These are phyloP conservation scores for Dryobates pubescens DNA, from an alignment of 2,797 vertebrate genomes.

Conservation along the genomic window DNA sequence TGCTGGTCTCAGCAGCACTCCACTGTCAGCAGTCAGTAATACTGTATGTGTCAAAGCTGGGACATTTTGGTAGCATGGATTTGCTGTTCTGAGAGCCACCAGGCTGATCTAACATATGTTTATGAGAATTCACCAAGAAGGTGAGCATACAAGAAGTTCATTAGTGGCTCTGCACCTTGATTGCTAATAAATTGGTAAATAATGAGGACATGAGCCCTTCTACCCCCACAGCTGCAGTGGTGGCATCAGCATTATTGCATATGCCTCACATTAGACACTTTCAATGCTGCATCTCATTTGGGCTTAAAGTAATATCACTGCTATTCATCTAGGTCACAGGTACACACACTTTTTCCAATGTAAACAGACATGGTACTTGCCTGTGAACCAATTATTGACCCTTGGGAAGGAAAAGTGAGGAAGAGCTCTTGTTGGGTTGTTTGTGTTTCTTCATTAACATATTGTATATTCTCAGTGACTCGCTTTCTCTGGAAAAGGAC, in stretches of 20 bases:
- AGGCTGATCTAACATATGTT: not conserved
- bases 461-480: not conserved
- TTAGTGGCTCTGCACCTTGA: not conserved
- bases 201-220: not conserved
- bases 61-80: not conserved
- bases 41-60: not conserved
- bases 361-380: not conserved
- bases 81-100: not conserved
- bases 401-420: not conserved
- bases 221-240: not conserved
- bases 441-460: slow-evolving; percentile 1
- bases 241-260: not conserved
- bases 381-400: slow-evolving; percentile 39
- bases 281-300: not conserved
- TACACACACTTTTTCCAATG: not conserved
- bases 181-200: not conserved
- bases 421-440: not conserved
- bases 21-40: not conserved
- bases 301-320: not conserved
- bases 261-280: not conserved
- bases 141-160: not conserved
- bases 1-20: not conserved
- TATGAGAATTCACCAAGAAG: not conserved
- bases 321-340: not conserved
- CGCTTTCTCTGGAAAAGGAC: not conserved